phyloP scores from a whole-genome alignment of 1,140 invertebrate genomes.

The Drosophila mayri region DNA sequence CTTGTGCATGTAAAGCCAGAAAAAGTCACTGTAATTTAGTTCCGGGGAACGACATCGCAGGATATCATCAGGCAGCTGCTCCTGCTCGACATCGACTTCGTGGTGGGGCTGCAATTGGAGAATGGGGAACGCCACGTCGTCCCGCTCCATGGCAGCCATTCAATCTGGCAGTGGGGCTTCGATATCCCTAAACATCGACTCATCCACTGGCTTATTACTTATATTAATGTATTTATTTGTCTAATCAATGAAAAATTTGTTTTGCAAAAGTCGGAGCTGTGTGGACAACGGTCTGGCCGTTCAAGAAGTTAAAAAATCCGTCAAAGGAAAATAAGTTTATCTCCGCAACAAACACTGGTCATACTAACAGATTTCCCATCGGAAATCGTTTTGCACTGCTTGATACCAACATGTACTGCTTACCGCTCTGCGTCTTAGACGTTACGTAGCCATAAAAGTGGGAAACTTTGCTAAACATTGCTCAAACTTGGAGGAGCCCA shows the following conservation, averaged over 20 bases:
- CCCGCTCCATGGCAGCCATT: constrained; percentile 54
- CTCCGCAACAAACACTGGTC: neutral
- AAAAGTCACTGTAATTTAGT: constrained; percentile 86
- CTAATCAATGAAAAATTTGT: neutral
- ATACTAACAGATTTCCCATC: neutral
- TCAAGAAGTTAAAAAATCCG: too few relatives aligned
- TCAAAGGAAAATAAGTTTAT: too few relatives aligned
- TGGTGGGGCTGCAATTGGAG: constrained; percentile 41
- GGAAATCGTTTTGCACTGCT: too few relatives aligned
- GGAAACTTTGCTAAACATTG: too few relatives aligned
- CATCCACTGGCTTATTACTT: constrained; percentile 30
- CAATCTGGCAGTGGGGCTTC: constrained; percentile 19
- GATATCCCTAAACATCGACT: neutral
- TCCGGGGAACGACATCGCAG: constrained; percentile 32
- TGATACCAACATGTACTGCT: neutral
- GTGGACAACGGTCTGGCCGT: neutral
- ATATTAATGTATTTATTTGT: neutral
- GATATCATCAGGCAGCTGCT: constrained; percentile 28
- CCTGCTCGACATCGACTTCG: neutral
- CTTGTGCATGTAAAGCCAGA: constrained; percentile 86
- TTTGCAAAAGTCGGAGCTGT: neutral
- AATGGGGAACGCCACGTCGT: constrained; percentile 31
- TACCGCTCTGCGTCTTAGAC: too few relatives aligned
- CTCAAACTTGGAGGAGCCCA: too few relatives aligned
- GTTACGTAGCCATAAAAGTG: too few relatives aligned